Evolutionary conservation across 1,140 invertebrate species (phyloP).

Genomic region (Cydia strobilella): DNA sequence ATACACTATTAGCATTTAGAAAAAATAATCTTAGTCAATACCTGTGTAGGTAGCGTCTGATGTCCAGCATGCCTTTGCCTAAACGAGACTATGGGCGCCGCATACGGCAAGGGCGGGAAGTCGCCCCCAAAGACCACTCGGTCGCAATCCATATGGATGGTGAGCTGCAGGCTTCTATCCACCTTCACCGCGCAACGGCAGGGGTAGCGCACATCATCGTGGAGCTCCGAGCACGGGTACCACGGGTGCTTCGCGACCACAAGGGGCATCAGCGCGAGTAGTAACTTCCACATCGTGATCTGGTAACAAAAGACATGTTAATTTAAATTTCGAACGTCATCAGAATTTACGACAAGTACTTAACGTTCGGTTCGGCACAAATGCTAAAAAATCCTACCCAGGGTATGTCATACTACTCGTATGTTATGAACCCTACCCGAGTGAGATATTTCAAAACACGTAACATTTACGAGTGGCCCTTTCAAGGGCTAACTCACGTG

Average conservation of each 20-base stretch:
- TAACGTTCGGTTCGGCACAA: too few relatives aligned
- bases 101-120: constrained; percentile 86
- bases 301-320: constrained; percentile 43
- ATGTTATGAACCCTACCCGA: neutral
- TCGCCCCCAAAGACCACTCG: constrained; percentile 89
- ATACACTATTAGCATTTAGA: too few relatives aligned
- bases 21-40: constrained; percentile 46
- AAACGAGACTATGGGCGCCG: constrained; percentile 87
- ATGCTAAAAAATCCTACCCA: neutral
- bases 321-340: neutral
- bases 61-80: constrained; percentile 88
- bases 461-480: constrained; percentile 1
- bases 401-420: neutral
- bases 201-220: constrained; percentile 83
- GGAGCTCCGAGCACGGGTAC: constrained; percentile 84
- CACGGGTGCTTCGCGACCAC: constrained; percentile 66
- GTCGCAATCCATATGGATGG: constrained; percentile 89
- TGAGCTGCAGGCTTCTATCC: constrained; percentile 72
- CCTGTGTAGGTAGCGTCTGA: constrained; percentile 88
- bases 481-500: neutral
- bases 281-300: constrained; percentile 59
- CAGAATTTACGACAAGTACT: neutral
- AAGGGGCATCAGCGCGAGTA: constrained; percentile 50
- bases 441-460: neutral
- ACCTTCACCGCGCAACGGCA: constrained; percentile 81